phyloP scores from a whole-genome alignment of 2,113 vertebrate genomes.

The Athene cunicularia region DNA sequence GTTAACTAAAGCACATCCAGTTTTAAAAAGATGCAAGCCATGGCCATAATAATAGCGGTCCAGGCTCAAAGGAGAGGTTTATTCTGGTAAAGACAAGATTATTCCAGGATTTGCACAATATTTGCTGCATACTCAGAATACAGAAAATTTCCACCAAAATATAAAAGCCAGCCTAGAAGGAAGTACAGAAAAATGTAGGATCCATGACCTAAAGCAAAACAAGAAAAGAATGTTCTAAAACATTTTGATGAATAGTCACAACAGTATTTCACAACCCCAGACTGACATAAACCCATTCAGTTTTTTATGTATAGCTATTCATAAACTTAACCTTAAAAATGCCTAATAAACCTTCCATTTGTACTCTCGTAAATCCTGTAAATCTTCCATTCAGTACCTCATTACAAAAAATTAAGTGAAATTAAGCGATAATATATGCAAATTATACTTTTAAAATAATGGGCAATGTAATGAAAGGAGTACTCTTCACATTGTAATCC shows the following conservation, averaged over 20 bases:
- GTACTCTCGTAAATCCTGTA: neutral
- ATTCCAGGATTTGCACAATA: neutral
- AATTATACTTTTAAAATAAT: constrained; percentile 47
- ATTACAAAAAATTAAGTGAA: constrained; percentile 11
- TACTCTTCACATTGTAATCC: neutral
- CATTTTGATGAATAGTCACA: neutral
- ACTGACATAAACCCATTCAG: neutral
- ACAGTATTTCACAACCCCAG: neutral
- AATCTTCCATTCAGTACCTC: neutral
- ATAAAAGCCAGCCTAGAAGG: neutral
- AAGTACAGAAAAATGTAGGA: neutral
- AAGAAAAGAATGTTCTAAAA: neutral
- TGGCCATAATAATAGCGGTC: neutral
- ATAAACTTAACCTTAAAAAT: neutral
- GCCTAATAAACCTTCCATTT: neutral
- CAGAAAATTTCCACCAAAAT: neutral
- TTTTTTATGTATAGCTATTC: neutral
- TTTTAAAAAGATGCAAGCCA: neutral
- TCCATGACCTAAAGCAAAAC: neutral
- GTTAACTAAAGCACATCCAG: neutral
- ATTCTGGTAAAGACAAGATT: neutral
- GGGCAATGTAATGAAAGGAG: constrained; percentile 21
- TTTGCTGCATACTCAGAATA: neutral
- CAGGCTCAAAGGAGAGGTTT: neutral
- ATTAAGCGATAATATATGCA: constrained; percentile 6